Evolutionary conservation across 2,113 vertebrate species (phyloP).

Genomic region (Vulpes vulpes): DNA sequence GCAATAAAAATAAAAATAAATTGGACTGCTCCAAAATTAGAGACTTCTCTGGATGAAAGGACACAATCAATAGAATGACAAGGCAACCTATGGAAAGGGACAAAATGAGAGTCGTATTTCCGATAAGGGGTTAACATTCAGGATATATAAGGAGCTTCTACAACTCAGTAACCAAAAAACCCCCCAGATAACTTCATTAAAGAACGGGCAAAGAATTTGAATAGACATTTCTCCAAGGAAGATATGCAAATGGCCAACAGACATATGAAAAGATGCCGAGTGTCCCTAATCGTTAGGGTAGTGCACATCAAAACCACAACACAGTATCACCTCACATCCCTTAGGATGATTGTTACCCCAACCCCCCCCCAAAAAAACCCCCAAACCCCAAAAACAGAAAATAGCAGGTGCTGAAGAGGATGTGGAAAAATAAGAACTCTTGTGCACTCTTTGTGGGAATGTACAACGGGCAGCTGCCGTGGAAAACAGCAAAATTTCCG

Average conservation of each 20-base stretch:
- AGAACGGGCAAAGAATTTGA: background rate
- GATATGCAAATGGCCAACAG: background rate
- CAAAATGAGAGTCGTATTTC: background rate
- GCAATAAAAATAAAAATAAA: background rate
- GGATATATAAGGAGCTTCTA: background rate
- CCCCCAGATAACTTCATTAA: background rate
- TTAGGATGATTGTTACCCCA: no score
- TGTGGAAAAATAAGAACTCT: background rate
- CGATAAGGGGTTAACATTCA: background rate
- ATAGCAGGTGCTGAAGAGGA: background rate
- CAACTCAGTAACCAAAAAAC: background rate
- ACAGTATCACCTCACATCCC: background rate
- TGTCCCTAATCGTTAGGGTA: background rate
- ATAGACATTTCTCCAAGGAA: background rate
- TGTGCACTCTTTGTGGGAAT: background rate
- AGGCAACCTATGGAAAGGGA: background rate
- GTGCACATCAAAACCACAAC: background rate
- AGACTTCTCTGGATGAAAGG: background rate
- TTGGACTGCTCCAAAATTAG: background rate
- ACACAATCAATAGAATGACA: background rate
- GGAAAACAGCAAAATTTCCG: background rate
- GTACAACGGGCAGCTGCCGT: background rate
- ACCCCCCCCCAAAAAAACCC: background rate
- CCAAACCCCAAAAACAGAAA: background rate
- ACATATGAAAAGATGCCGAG: background rate